A percentile compares a stretch with the other conserved stretches of the same genome.
These are phyloP conservation scores for Leptopilina syphax DNA, from an alignment of 2,888 invertebrate genomes.

Conservation along the genomic window DNA sequence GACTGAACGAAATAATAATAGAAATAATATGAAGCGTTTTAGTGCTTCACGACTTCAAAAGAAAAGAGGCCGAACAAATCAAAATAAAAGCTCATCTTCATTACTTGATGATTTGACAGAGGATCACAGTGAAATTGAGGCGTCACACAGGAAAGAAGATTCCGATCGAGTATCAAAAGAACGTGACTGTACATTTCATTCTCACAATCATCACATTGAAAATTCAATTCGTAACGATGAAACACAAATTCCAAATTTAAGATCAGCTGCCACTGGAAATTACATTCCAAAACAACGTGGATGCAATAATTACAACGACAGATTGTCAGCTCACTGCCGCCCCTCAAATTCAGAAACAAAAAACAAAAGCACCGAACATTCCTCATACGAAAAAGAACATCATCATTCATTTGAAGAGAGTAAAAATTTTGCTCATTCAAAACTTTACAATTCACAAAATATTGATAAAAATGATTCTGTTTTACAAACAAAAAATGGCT, in stretches of 20 bases:
- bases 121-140: slow-evolving; percentile 59
- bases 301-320: slow-evolving; percentile 14
- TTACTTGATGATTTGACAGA: slow-evolving; percentile 32
- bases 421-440: slow-evolving; percentile 18
- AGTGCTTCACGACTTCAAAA: slow-evolving; percentile 73
- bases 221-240: slow-evolving; percentile 57
- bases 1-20: slow-evolving; percentile 66
- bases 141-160: slow-evolving; percentile 69
- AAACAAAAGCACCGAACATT: slow-evolving; percentile 25
- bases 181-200: slow-evolving; percentile 64
- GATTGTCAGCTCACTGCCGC: slow-evolving; percentile 30
- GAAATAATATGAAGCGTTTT: slow-evolving; percentile 66
- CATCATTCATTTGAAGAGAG: slow-evolving; percentile 16
- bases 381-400: not conserved
- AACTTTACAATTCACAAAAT: slow-evolving; percentile 28
- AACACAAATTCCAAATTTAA: slow-evolving; percentile 53
- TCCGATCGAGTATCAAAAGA: slow-evolving; percentile 65
- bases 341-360: slow-evolving; percentile 1
- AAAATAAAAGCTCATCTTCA: slow-evolving; percentile 31
- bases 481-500: slow-evolving; percentile 35
- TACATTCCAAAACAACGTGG: slow-evolving; percentile 27
- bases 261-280: slow-evolving; percentile 45
- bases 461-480: slow-evolving; percentile 22
- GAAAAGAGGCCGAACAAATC: slow-evolving; percentile 31
- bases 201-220: slow-evolving; percentile 63